Conservation (phyloP, 2,888 invertebrate genomes). For the Creontiades dilutus region DNA sequence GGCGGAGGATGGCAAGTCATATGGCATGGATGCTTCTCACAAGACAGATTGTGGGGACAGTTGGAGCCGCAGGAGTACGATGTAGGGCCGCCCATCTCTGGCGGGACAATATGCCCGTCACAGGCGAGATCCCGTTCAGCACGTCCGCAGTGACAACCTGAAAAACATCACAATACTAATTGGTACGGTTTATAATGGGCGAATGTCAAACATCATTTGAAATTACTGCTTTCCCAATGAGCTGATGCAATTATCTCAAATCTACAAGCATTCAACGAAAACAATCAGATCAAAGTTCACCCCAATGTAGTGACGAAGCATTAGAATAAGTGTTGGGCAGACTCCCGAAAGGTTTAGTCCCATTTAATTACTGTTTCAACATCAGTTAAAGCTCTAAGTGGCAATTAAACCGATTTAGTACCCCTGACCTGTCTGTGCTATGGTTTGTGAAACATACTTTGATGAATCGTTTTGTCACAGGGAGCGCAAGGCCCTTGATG, state of each 20-base stretch:
- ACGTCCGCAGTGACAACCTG: slow-evolving; percentile 82
- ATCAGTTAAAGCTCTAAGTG: too few relatives aligned
- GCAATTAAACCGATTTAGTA: too few relatives aligned
- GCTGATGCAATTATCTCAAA: too few relatives aligned
- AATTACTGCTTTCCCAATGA: too few relatives aligned
- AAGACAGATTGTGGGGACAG: slow-evolving; percentile 83
- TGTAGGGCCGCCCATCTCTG: slow-evolving; percentile 77
- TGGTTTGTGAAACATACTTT: slow-evolving; percentile 37
- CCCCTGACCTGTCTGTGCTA: too few relatives aligned
- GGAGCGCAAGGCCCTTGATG: slow-evolving; percentile 88
- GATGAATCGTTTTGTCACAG: slow-evolving; percentile 80
- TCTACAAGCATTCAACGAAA: too few relatives aligned
- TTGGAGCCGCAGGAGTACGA: slow-evolving; percentile 83
- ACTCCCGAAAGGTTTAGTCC: too few relatives aligned
- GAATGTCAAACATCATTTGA: too few relatives aligned
- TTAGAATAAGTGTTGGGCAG: too few relatives aligned
- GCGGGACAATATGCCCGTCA: slow-evolving; percentile 78
- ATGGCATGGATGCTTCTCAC: slow-evolving; percentile 86
- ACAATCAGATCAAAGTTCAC: too few relatives aligned
- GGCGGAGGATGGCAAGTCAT: slow-evolving; percentile 84
- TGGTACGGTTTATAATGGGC: background rate
- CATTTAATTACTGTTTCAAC: too few relatives aligned
- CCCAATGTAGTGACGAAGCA: too few relatives aligned
- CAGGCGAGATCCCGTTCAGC: slow-evolving; percentile 83
- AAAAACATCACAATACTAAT: slow-evolving; percentile 79